Base-by-base conservation (phyloP, 2,113 vertebrate species). In the Oreocharis arfaki region DNA sequence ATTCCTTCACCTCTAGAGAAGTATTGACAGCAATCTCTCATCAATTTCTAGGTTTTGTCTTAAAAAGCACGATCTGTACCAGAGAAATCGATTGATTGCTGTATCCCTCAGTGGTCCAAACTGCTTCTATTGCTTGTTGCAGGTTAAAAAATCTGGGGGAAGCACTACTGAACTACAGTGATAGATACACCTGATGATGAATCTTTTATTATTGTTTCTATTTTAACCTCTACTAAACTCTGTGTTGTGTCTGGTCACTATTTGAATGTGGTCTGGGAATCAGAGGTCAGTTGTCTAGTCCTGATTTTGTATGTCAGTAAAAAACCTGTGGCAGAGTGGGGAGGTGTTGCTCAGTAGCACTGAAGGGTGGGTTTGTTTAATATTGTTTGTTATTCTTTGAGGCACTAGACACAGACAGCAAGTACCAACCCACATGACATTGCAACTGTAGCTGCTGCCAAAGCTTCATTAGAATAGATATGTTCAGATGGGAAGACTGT, bases 371-470 rank as follows among this genome's bases (percentile, higher is more conserved):
- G n/a, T 59, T 91, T 93, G 50, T 83, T 94, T 84, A 75, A 46
- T 87, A 16, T 68, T 91, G 50, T 91, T 91, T 88, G 41, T 94
- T 96, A 50, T 53, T 92, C 73, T 90, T 93, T 49, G 68, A 94
- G 65, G n/a, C 69, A n/a, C 41, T 78, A 30, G 21, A 49, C 39
- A 27, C 59, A 41, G 17, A 64, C 17, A 91, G 63, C 88, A 91
- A 92, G 69, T 90, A 86, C 71, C 73, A 88, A 73, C 92, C 47
- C 0, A n/a, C 21, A 26, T 68, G 76, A 81, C 65, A 90, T 16
- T 64, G 73, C 60, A 53, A 46, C 49, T 86, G 59, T 53, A 93
- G 76, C 76, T 92, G 76, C 95, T 97, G 90, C 93, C 93, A 96
- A 89, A 78, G 55, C 89, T 89, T 92, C 93, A 47, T 90, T 89